Evolutionary conservation across 2,888 invertebrate species (phyloP), one percentile per base, ranked within the genome.

Genomic region (Agapostemon virescens): DNA sequence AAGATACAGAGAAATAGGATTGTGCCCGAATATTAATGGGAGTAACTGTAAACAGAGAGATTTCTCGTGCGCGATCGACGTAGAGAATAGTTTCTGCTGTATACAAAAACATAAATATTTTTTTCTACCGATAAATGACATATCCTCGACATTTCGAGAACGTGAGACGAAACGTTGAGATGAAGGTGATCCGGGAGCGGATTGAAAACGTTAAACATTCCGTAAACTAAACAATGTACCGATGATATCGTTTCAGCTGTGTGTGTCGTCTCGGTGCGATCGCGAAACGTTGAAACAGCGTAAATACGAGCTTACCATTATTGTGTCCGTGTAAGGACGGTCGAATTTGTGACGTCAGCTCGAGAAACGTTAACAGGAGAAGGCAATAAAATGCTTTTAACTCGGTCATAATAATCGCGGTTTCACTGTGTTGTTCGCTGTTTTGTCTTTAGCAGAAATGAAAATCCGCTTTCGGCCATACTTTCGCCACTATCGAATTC

Each of bases 281-380:
- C 20, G 42, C 63, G 11, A 69, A 61, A 61, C 55, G 66, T 83
- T 75, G 58, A 79, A 82, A 74, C 67, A 75, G 69, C 68, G 63
- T 73, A 82, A 83, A 78, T 83, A 73, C 40, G 58, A n/a, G 20
- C 93, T 95, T 94, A 96, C 96, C 96, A 94, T 96, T 95, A 93
- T 95, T 95, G 93, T 95, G 95, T 93, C 95, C 96, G 93, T 95
- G 95, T 89, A 95, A 94, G 93, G 96, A 95, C 93, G 95, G 94
- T 93, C 95, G 95, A 86, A 95, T 95, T 93, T 95, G 95, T 89
- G 95, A 94, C 87, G 95, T 94, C 92, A 95, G 94, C 93, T 95
- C 95, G 92, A 96, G 93, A 92, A 96, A 94, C 90, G 94, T 95
- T 93, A 96, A 94, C 92, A 95, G 92, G 93, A 95, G 94, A 93